Evolutionary conservation across 2,797 vertebrate species (phyloP), one percentile per base, ranked within the genome.

Genomic region (Petrocephalus sullivani): DNA sequence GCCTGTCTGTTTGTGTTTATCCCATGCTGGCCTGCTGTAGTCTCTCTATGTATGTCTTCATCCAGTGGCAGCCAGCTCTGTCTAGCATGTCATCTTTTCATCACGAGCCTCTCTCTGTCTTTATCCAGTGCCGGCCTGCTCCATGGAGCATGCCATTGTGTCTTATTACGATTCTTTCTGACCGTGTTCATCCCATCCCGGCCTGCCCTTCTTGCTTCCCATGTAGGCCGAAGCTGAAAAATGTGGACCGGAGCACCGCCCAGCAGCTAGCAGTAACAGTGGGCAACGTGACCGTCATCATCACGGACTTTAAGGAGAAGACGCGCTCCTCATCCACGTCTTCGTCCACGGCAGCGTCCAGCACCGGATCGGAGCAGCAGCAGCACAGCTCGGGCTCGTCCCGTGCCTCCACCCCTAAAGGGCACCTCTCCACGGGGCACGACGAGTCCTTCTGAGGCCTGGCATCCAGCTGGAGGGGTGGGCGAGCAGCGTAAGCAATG

Each of bases 281-380:
- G 91, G 98, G 98, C 87, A 99, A 99, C 61, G 98, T 99, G 95
- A 99, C 98, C 53, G 98, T 99, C 94, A 99, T 99, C 95, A 99
- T 99, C 94, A 99, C 98, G 96, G 98, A 99, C 98, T 99, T 99
- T 98, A 99, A 99, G 95, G 98, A 99, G 97, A 99, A 99, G 97
- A 99, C 96, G 93, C 98, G 98, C 93, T 98, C 98, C 92, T 99
- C 98, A 86, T 99, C 98, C 90, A 99, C 98, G 0, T 99, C 98
- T 2, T 99, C 98, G 87, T 99, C 98, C 95, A 99, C 98, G 93
- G 97, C 98, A 94, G 98, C 98, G 92, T 99, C 98, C 95, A 98
- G 98, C 91, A 96, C 96, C 75, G 98, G 97, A 88, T 99, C 98
- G 87, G 98, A 99, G 96, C 98, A 98, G 91, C 98, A 98, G 95